Base-by-base conservation (phyloP, 2,888 invertebrate species). In the Cyclophora punctaria region DNA sequence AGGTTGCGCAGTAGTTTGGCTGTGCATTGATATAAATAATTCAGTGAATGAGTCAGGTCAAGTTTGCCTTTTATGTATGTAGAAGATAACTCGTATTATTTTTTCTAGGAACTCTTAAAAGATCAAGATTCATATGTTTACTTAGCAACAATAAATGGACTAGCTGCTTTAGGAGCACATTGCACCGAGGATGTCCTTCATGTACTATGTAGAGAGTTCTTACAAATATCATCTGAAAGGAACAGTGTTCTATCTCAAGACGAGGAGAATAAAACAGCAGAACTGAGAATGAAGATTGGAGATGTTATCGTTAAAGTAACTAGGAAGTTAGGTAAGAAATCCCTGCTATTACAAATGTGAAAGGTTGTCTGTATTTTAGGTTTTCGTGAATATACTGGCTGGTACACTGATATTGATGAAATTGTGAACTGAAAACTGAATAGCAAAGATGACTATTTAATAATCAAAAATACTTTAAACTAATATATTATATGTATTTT, bases 121-220 rank as follows among this genome's bases (percentile, higher is more conserved):
- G 91, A 96, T 64, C 81, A 91, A 6, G 97, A 97, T 71, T 93
- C 96, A 0, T 97, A 95, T 71, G 89, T 97, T 51, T 97, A 96
- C 74, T 78, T 97, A 55, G 89, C 92, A 52, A 93, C 96, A 2
- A 92, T 96, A 20, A 93, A 93, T 69, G 95, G 95, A 2, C 77
- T 96, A 46, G 91, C 93, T 5, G 88, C 92, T 2, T 80, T 96
- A 57, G 92, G 93, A 6, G 86, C 90, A 40, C 76, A 89, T 48
- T 92, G 91, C 71, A 92, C 95, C 1, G 91, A 93, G 64, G 89
- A 91, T 63, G 91, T 95, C 0, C 75, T 97, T 41, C 90, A 91
- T 56, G 75, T 90, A 34, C 77, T 96, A 35, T 91, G 93, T 47
- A 90, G 91, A 50, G 93, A 95, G 77, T 96, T 92, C 75, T 76